Base-by-base conservation (phyloP, 1,140 invertebrate species). In the Antheraea mylitta region DNA sequence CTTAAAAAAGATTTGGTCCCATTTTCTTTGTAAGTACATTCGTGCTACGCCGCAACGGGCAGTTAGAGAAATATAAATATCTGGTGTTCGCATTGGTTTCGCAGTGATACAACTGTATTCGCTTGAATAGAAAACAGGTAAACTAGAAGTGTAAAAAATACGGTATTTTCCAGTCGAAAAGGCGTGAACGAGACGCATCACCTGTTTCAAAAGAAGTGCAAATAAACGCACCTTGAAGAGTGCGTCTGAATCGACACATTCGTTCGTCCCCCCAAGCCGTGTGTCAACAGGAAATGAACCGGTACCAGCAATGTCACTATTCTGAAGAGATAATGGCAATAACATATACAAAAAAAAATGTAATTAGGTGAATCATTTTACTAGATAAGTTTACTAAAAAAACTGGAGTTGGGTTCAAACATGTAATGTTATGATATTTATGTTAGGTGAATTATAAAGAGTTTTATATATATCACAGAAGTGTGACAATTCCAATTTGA, bases 141-240 rank as follows among this genome's bases (percentile, higher is more conserved):
- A 75, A 67, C 19, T 69, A 69, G 69, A 64, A 67, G 72, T 71
- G 72, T 81, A 72, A 81, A 79, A 78, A 79, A 80, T 68, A 72
- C 74, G 66, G 53, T 69, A 72, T 77, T 81, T 79, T 78, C 69
- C 69, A 59, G 68, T 72, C 68, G 76, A 80, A 77, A 76, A 75
- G 81, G 80, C 80, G 82, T 80, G 80, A 85, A 83, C 76, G 74
- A 69, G 71, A 82, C 81, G 82, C 80, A 83, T 86, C 81, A 82
- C 82, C 81, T 83, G 66, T 81, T 81, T 85, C 77, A 78, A 86
- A 86, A 83, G 81, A 67, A 79, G 73, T 67, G 83, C 77, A 87
- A 87, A 87, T 87, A 87, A 75, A 83, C 83, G 85, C 83, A 86
- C 75, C 73, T 80, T 77, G 71, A 77, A 76, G 78, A 80, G 80